Percentiles rank a stretch among this genome's conserved stretches.
Evolutionary conservation across 2,888 invertebrate genomes (phyloP).

Genomic region (Pollenia amentaria): DNA sequence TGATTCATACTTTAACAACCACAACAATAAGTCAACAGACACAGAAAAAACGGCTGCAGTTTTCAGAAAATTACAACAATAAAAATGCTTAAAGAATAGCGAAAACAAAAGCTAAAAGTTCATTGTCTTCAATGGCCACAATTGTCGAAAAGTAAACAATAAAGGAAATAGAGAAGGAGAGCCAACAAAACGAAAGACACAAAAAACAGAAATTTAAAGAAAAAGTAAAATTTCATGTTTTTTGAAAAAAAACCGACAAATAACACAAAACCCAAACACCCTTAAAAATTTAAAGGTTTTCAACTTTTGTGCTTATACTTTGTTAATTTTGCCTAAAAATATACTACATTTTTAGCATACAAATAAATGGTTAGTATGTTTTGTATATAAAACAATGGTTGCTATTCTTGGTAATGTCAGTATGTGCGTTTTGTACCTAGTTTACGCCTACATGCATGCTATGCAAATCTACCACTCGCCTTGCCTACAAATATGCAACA

Average conservation of each 20-base stretch:
- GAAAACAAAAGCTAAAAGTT: constrained; percentile 72
- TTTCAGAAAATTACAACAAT: constrained; percentile 33
- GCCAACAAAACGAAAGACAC: constrained; percentile 39
- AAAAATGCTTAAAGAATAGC: constrained; percentile 42
- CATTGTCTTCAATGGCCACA: constrained; percentile 70
- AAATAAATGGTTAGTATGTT: constrained; percentile 64
- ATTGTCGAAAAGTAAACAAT: constrained; percentile 32
- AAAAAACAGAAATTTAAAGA: constrained; percentile 30
- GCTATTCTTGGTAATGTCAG: not conserved
- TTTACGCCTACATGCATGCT: constrained; percentile 69
- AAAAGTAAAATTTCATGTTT: constrained; percentile 65
- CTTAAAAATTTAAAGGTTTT: constrained; percentile 54
- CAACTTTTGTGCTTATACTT: constrained; percentile 3
- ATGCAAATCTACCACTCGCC: constrained; percentile 41
- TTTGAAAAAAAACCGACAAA: not conserved
- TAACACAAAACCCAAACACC: not conserved
- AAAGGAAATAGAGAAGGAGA: constrained; percentile 17
- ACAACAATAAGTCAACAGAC: constrained; percentile 67
- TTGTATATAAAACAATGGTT: constrained; percentile 28
- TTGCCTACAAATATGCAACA: constrained; percentile 21
- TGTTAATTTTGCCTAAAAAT: constrained; percentile 34
- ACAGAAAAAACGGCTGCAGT: constrained; percentile 64
- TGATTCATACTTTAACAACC: constrained; percentile 53
- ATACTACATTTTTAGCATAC: constrained; percentile 32
- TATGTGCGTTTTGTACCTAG: not conserved